These are phyloP conservation scores for Phalacrocorax brasilianus DNA, from an alignment of 2,113 vertebrate genomes.

Conservation along the genomic window DNA sequence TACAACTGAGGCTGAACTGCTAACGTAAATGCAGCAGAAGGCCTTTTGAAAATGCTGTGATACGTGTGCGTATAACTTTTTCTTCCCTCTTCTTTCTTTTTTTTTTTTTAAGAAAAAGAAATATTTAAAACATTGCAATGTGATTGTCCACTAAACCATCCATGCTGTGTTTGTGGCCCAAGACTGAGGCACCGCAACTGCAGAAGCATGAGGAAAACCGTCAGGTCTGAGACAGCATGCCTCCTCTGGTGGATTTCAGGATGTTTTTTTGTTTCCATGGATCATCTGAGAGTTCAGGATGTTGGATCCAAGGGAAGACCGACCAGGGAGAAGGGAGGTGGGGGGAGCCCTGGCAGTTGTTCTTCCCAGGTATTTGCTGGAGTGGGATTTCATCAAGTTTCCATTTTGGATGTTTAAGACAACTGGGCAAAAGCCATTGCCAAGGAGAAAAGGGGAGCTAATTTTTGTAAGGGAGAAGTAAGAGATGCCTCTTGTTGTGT, in stretches of 20 bases:
- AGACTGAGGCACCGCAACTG: constrained; percentile 40
- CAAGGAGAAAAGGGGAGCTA: constrained; percentile 14
- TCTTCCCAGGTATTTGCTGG: constrained; percentile 3
- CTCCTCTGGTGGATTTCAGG: constrained; percentile 18
- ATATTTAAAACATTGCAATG: constrained; percentile 51
- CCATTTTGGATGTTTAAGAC: constrained; percentile 20
- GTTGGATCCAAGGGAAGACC: constrained; percentile 31
- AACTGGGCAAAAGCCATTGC: constrained; percentile 44
- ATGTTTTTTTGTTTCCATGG: background rate
- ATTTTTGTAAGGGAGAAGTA: constrained; percentile 43
- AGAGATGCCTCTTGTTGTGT: constrained; percentile 35
- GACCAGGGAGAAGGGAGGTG: constrained; percentile 18
- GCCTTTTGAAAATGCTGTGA: constrained; percentile 75
- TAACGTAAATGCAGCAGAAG: constrained; percentile 35
- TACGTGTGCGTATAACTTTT: constrained; percentile 45
- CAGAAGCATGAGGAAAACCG: background rate
- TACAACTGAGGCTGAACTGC: constrained; percentile 66
- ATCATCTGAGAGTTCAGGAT: constrained; percentile 46
- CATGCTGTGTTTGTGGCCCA: constrained; percentile 48
- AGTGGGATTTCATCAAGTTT: background rate
- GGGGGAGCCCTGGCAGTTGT: background rate
- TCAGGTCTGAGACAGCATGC: background rate
- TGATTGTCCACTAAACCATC: constrained; percentile 53
- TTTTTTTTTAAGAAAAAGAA: constrained; percentile 51
- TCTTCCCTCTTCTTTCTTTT: constrained; percentile 35